Evolutionary conservation across 2,888 invertebrate genomes (phyloP), one percentile per base, ranked within the genome.

Genomic region (Habrosyne pyritoides): DNA sequence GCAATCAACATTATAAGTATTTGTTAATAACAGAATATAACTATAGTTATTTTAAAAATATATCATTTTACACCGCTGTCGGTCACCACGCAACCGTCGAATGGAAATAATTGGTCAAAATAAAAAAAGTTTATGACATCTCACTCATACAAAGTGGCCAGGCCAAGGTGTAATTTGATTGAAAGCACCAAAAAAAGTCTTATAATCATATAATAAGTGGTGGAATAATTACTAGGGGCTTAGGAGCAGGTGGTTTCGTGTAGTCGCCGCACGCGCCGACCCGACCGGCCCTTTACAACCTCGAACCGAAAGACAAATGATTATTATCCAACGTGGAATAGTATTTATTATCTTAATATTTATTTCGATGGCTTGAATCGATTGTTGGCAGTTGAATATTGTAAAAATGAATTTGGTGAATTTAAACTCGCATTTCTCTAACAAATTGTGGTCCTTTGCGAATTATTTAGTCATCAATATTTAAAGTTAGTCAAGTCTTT

Each of bases 91-190:
- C 81, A 81, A 77, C 80, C 68, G 81, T 71, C 71, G 67, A 69
- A 64, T 63, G 58, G 60, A 61, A 69, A 79, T 83, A 79, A 84
- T 74, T 73, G 67, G 63, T 53, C 67, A 64, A 69, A 77, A 81
- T n/a, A n/a, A 87, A 89, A 89, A 88, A 86, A 78, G 66, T 88
- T 89, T 90, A 91, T 89, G 91, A 92, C 91, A 91, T 91, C 91
- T 92, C 85, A 91, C 87, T 92, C 85, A 64, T 81, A 82, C 85
- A 79, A 88, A 89, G 86, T 87, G 84, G 82, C 81, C 81, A 68
- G 74, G 76, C 84, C 85, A 91, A 91, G 91, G 92, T 92, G 92
- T 91, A 92, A 92, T 92, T 92, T 91, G 91, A 91, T 91, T 91
- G 92, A 92, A 91, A 91, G 92, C 89, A 89, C 90, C 89, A 91